A percentile compares a stretch with the other conserved stretches of the same genome.
These are phyloP conservation scores for Aporophyla nigra DNA, from an alignment of 2,888 invertebrate genomes.

Conservation along the genomic window DNA sequence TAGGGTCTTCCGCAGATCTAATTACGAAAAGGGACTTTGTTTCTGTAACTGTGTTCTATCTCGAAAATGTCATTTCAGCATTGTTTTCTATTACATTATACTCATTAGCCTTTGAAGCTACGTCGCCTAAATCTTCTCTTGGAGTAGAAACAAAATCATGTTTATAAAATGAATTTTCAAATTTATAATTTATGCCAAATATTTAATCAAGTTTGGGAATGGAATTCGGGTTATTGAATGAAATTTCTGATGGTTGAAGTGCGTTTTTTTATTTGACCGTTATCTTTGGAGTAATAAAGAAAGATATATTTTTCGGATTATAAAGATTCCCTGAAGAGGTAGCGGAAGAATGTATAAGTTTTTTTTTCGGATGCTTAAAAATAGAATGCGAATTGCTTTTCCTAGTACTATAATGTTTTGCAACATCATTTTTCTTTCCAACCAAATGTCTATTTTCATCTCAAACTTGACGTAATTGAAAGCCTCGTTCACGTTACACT, in stretches of 20 bases:
- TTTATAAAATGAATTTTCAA: slow-evolving; percentile 53
- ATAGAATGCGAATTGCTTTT: neutral
- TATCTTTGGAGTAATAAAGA: slow-evolving; percentile 1
- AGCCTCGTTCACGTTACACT: neutral
- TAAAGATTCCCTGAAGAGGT: neutral
- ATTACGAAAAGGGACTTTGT: slow-evolving; percentile 60
- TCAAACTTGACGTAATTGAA: slow-evolving; percentile 20
- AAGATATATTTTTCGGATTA: slow-evolving; percentile 3
- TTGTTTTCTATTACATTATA: slow-evolving; percentile 72
- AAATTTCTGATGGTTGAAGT: slow-evolving; percentile 39
- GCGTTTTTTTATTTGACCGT: slow-evolving; percentile 10
- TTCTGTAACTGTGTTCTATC: slow-evolving; percentile 57
- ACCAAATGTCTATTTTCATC: neutral
- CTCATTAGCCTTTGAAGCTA: slow-evolving; percentile 70
- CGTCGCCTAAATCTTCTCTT: slow-evolving; percentile 56
- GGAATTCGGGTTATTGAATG: slow-evolving; percentile 39
- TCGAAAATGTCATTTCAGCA: slow-evolving; percentile 67
- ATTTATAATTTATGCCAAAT: slow-evolving; percentile 55
- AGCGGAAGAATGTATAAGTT: neutral
- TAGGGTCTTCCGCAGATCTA: slow-evolving; percentile 53
- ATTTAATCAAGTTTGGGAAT: slow-evolving; percentile 56
- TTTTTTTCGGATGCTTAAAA: slow-evolving; percentile 1
- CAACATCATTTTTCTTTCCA: neutral
- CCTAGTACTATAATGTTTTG: neutral
- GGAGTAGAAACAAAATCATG: slow-evolving; percentile 50